phyloP scores from a whole-genome alignment of 2,888 invertebrate species.

The Lepeophtheirus nordmannii region DNA sequence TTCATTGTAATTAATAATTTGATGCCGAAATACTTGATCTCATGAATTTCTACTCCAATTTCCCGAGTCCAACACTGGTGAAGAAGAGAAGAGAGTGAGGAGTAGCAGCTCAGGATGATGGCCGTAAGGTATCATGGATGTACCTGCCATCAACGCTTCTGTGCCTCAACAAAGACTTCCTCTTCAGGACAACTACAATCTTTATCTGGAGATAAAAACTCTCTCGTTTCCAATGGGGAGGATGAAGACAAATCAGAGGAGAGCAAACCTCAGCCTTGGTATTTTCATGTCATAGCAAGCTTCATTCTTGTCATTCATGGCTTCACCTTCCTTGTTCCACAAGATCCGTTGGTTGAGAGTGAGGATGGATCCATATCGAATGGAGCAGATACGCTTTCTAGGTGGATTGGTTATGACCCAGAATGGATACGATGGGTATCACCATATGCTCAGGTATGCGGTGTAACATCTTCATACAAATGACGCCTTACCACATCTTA shows the following conservation, averaged over 20 bases:
- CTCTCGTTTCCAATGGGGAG: neutral
- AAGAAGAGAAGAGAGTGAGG: too few species aligned
- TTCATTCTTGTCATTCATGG: conserved; percentile 20
- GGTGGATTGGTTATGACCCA: conserved; percentile 17
- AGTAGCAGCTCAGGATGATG: conserved; percentile 9
- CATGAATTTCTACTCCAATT: too few species aligned
- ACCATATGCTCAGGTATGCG: conserved; percentile 18
- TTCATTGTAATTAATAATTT: too few species aligned
- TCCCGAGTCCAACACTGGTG: too few species aligned
- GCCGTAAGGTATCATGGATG: conserved; percentile 21
- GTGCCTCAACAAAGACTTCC: neutral
- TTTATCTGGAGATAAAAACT: neutral
- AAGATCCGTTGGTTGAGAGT: conserved; percentile 9
- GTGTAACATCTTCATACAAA: neutral
- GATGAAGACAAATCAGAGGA: conserved; percentile 4
- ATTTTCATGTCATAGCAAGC: conserved; percentile 19
- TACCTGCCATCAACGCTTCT: conserved; percentile 21
- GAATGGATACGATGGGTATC: conserved; percentile 17
- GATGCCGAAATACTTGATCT: too few species aligned
- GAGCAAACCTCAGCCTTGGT: conserved; percentile 20
- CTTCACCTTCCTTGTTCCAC: conserved; percentile 21
- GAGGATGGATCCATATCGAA: conserved; percentile 1
- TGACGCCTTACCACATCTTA: neutral
- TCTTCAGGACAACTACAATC: too few species aligned
- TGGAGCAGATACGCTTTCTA: conserved; percentile 9